Conservation (phyloP, 2,113 vertebrate species). For the Rhegmatorhina hoffmannsi region DNA sequence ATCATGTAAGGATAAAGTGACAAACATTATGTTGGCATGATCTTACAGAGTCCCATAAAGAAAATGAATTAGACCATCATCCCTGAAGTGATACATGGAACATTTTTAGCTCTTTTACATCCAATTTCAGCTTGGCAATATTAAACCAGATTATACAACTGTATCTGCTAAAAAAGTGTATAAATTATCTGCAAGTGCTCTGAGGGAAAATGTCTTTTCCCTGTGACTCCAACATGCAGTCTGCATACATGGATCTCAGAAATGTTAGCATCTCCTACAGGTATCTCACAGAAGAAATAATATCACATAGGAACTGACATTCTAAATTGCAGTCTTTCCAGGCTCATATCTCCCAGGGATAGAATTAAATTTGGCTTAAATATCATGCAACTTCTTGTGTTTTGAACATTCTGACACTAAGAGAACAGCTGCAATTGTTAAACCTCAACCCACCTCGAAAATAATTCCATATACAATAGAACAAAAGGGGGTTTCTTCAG, state of each 20-base stretch:
- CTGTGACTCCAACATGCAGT: not conserved
- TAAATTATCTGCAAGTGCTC: not conserved
- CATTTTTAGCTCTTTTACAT: not conserved
- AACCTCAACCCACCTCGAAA: not conserved
- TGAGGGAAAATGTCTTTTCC: not conserved
- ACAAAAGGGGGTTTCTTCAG: not conserved
- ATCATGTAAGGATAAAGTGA: not conserved
- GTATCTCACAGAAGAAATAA: not conserved
- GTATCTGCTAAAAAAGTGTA: fast-evolving
- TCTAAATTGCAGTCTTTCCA: not conserved
- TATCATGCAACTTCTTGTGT: not conserved
- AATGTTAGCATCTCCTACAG: not conserved
- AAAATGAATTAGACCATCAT: not conserved
- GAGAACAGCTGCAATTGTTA: not conserved
- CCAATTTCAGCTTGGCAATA: not conserved
- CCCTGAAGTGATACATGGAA: not conserved
- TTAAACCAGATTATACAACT: not conserved
- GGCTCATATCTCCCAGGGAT: not conserved
- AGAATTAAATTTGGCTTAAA: not conserved
- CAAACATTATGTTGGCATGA: not conserved
- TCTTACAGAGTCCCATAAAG: not conserved
- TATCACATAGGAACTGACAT: not conserved
- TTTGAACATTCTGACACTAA: not conserved
- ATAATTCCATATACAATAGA: not conserved
- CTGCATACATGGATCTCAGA: not conserved